These are phyloP conservation scores for Ladona fulva DNA, from an alignment of 1,140 invertebrate species.

Conservation along the genomic window DNA sequence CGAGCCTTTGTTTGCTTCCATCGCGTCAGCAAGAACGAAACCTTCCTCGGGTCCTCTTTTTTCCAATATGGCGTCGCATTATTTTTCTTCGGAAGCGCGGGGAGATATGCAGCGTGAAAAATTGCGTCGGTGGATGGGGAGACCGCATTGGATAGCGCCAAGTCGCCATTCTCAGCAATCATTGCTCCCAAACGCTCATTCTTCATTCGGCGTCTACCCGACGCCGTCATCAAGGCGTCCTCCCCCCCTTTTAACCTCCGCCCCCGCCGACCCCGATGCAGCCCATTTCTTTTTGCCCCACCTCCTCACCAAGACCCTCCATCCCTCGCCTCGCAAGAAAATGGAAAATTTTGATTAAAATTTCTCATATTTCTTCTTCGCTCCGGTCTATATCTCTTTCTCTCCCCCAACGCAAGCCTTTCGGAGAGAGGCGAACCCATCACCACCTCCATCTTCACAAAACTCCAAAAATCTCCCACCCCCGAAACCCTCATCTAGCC, in stretches of 20 bases:
- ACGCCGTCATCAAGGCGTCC: neutral
- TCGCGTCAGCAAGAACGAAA: neutral
- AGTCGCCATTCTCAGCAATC: neutral
- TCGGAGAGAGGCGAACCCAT: too few species aligned
- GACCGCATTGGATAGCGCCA: slow-evolving; percentile 6
- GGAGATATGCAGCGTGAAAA: too few species aligned
- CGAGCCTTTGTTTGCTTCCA: neutral
- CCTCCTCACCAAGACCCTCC: neutral
- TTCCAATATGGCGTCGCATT: neutral
- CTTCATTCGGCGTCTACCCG: neutral
- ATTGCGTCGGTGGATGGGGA: neutral
- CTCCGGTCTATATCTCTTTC: neutral
- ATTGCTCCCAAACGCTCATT: neutral
- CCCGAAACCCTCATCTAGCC: neutral
- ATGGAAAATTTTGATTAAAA: slow-evolving; percentile 11
- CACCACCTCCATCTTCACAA: too few species aligned
- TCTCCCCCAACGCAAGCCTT: neutral
- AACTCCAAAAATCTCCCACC: too few species aligned
- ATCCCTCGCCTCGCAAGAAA: neutral
- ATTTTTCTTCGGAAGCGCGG: too few species aligned
- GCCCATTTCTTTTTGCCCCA: neutral
- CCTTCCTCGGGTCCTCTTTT: neutral
- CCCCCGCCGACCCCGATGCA: neutral
- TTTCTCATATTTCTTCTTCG: slow-evolving; percentile 6
- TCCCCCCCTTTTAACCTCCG: neutral